A percentile compares a stretch with the other conserved stretches of the same genome.
Evolutionary conservation across 2,888 invertebrate genomes (phyloP).

Genomic region (Ennomos quercinarius): DNA sequence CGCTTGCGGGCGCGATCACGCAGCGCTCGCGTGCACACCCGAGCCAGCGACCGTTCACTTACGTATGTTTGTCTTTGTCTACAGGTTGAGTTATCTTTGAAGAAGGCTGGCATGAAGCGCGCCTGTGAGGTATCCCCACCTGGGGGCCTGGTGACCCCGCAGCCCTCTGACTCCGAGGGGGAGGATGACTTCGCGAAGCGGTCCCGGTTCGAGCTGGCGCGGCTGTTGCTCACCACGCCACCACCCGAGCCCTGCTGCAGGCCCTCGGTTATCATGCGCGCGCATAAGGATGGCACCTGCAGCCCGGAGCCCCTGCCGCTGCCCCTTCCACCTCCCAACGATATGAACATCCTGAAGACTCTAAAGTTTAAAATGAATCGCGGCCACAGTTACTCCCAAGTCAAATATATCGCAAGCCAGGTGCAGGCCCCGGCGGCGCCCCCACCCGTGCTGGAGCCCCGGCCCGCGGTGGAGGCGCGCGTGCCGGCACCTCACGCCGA

Average conservation of each 20-base stretch:
- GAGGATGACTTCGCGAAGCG: slow-evolving; percentile 84
- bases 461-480: slow-evolving; percentile 53
- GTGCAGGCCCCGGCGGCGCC: slow-evolving; percentile 53
- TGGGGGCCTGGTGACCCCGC: slow-evolving; percentile 89
- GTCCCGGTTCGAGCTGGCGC: slow-evolving; percentile 81
- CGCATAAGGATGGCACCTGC: slow-evolving; percentile 92
- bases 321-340: slow-evolving; percentile 59
- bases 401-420: slow-evolving; percentile 84
- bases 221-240: slow-evolving; percentile 83
- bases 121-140: slow-evolving; percentile 64
- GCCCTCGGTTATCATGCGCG: slow-evolving; percentile 94
- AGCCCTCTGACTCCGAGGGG: slow-evolving; percentile 94
- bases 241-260: slow-evolving; percentile 83
- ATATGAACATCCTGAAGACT: slow-evolving; percentile 88
- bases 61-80: slow-evolving; percentile 74
- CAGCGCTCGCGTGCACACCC: slow-evolving; percentile 70
- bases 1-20: slow-evolving; percentile 63
- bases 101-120: slow-evolving; percentile 73
- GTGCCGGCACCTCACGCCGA: slow-evolving; percentile 45
- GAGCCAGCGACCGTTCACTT: slow-evolving; percentile 74
- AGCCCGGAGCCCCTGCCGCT: slow-evolving; percentile 75
- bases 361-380: slow-evolving; percentile 90
- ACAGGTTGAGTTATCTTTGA: slow-evolving; percentile 76
- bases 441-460: slow-evolving; percentile 67
- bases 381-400: slow-evolving; percentile 87